Evolutionary conservation across 2,113 vertebrate species (phyloP), one percentile per base, ranked within the genome.

Genomic region (Apaloderma vittatum): DNA sequence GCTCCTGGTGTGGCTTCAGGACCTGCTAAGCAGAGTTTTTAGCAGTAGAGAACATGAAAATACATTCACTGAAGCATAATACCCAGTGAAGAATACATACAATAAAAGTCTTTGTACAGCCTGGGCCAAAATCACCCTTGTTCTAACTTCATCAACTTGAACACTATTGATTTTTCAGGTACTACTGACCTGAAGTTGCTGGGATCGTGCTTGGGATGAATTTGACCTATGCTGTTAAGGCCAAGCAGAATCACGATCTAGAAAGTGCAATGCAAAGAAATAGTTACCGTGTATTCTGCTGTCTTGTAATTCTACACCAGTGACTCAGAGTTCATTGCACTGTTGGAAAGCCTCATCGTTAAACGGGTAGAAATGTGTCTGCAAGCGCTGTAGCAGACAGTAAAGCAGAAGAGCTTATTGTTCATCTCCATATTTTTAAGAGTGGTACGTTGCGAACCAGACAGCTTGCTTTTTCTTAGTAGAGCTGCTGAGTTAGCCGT

Each of bases 161-260:
- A 94, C 68, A 73, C 68, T 93, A 95, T 97, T 84, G 92, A 96
- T 96, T 97, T 96, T 95, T 82, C 76, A 82, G 93, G 46, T 94
- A 77, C 65, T n/a, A 54, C 83, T 84, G 90, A 88, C 73, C 72
- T 96, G 90, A 76, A 92, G 90, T 94, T 68, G 66, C 77, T 51
- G 26, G 46, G 73, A 72, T 54, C 84, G 90, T 82, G 63, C 43
- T 77, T 57, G 72, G 71, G 79, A 77, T 94, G 87, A 84, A 86
- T 95, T 92, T 96, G 88, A 92, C 73, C 79, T 83, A 18, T 66
- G 15, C 62, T 2, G 1, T 48, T 92, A 73, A 91, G 90, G 83
- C 93, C 90, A 79, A 71, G 57, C 52, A 87, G 85, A 95, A 55
- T 77, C 81, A 37, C 22, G 8, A 18, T 71, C 86, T 87, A 80